Base-by-base conservation (phyloP, 2,113 vertebrate species). In the Pipra filicauda region DNA sequence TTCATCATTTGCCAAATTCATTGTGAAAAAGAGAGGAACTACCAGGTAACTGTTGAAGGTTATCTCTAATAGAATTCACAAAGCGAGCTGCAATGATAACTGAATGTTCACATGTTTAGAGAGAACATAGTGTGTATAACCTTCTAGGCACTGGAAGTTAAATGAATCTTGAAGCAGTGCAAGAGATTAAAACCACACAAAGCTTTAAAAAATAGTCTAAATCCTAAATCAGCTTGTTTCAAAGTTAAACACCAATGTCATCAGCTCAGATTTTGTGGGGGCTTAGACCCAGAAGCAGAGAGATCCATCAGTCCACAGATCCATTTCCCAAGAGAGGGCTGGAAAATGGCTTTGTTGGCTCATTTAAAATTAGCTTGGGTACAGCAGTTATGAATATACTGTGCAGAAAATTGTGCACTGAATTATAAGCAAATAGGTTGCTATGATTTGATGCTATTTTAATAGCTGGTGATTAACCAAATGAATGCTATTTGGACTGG, bases 281-380 rank as follows among this genome's bases (percentile, higher is more conserved):
- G 48, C 71, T 97, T 96, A 90, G 96, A 55, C 95, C 93, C 92
- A 97, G 51, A 96, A 97, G 93, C 95, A 96, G 91, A 37, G 88
- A 96, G 95, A 96, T 97, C n/a, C 43, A 97, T 97, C 93, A 95
- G 96, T 96, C 90, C 93, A 78, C 88, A 89, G 62, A 97, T 94
- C 85, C 90, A 88, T 95, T 96, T 97, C 94, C 94, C 93, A 95
- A 95, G 96, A 95, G 95, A 88, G 35, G 83, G 86, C 95, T 96
- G 94, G 97, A 92, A 85, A 95, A 85, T 78, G 89, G 88, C 92
- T 97, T 88, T 96, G 94, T 88, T 93, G 96, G 97, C 92, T 96
- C 95, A 90, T 96, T 98, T 97, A 97, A 98, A 98, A 97, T 96
- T 97, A 98, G 96, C 96, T 96, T 97, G 97, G 95, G 97, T 97